Evolutionary conservation across 2,888 invertebrate species (phyloP), one percentile per base, ranked within the genome.

Genomic region (Salticus scenicus): DNA sequence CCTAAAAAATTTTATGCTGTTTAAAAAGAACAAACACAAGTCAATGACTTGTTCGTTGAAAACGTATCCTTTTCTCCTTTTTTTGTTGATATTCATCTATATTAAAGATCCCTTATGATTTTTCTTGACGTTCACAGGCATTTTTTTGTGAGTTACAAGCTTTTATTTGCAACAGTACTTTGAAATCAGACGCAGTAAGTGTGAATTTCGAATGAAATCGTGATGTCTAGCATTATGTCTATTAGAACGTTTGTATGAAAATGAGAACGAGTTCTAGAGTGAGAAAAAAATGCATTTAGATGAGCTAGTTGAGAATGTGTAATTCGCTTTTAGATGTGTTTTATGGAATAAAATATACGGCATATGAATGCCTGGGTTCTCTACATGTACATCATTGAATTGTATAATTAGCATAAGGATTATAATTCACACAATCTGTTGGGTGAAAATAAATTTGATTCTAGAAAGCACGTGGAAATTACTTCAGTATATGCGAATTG

Each of bases 211-310:
- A 17, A 20, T 20, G 37, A 67, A 67, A n/a, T 37, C 33, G 67
- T 67, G 67, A 67, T 33, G 37, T 17, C 67, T 67, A n/a, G 67
- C 37, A n/a, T 20, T 57, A 24, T 57, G 24, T 67, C 33, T 33
- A 20, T 31, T n/a, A 64, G 42, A 51, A 66, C 74, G 69, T 81
- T 80, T 81, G 41, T 69, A 67, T 81, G 81, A 81, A 81, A 81
- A 81, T 75, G 81, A 75, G 75, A 81, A 57, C 81, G 75, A 30
- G 75, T 57, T 51, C 81, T 57, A 1, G 28, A 20, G 31, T 30
- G 37, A 10, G 7, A 31, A 31, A 57, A 24, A 33, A 37, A 37
- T 17, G 24, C 69, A 33, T 69, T 69, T 69, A 41, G 14, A 37
- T 37, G 20, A 20, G 66, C 20, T 69, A 37, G 24, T 41, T 69